A percentile compares a stretch with the other conserved stretches of the same genome.
Conservation (phyloP, 2,797 vertebrate species). For the Monodelphis domestica region DNA sequence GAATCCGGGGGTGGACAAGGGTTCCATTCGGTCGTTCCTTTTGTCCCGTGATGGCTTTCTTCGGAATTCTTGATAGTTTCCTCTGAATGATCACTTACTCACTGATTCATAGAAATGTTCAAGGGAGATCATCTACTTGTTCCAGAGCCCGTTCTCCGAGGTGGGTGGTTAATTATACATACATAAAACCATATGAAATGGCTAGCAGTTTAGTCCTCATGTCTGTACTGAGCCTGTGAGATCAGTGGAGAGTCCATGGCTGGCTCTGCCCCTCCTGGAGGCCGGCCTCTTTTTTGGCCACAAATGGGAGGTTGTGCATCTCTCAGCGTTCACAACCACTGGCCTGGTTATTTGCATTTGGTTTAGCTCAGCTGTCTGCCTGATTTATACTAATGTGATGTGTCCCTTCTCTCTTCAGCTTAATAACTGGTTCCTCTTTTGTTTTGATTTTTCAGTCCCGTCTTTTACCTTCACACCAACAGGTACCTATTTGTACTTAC, state of each 20-base stretch:
- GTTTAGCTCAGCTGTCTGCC: conserved; percentile 87
- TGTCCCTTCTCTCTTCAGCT: conserved; percentile 89
- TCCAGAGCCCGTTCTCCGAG: no score
- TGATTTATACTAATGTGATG: conserved; percentile 90
- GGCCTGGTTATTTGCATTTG: conserved; percentile 83
- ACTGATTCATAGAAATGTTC: conserved; percentile 80
- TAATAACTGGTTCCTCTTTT: conserved; percentile 90
- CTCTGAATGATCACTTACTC: conserved; percentile 81
- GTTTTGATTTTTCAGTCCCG: conserved; percentile 94
- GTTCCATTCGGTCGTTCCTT: no score
- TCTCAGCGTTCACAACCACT: conserved; percentile 77
- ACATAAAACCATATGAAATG: no score
- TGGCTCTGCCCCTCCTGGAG: no score
- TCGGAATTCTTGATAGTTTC: conserved; percentile 75
- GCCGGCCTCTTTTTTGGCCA: conserved; percentile 71
- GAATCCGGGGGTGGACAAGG: no score
- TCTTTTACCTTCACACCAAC: conserved; percentile 99
- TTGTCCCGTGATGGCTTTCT: conserved; percentile 68
- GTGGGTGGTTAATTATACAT: no score
- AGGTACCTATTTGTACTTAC: conserved; percentile 93
- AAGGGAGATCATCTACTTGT: conserved; percentile 79
- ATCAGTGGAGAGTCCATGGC: conserved; percentile 71
- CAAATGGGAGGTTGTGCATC: conserved; percentile 79
- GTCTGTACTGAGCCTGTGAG: conserved; percentile 74
- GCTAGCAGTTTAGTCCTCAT: conserved; percentile 62